These are phyloP conservation scores for Ormyrus rosae DNA, from an alignment of 2,888 invertebrate species.

Conservation along the genomic window DNA sequence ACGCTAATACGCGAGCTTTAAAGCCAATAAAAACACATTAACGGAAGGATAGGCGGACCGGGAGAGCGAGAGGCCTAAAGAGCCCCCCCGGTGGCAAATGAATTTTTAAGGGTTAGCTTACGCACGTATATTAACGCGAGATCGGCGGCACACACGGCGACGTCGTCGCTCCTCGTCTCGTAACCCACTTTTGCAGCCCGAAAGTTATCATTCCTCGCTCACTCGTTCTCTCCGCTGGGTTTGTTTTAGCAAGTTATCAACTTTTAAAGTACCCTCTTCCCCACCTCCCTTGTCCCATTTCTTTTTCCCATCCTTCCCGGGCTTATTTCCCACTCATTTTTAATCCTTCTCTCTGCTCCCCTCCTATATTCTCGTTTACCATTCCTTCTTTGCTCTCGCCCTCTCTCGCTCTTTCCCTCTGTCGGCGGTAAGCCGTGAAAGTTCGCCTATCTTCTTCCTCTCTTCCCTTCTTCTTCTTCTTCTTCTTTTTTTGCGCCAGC, in stretches of 20 bases:
- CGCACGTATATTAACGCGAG: not conserved
- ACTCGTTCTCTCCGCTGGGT: slow-evolving; percentile 24
- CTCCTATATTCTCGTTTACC: slow-evolving; percentile 1
- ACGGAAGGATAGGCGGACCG: too few species aligned
- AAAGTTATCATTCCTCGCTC: slow-evolving; percentile 41
- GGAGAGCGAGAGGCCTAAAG: too few species aligned
- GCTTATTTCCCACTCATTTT: not conserved
- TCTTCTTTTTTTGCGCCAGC: not conserved
- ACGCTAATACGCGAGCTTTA: too few species aligned
- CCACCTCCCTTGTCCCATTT: not conserved
- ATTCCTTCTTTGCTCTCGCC: not conserved
- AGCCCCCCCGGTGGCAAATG: not conserved
- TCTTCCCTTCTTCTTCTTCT: not conserved
- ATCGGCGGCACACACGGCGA: not conserved
- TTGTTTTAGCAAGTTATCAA: slow-evolving; percentile 54
- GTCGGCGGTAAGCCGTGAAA: slow-evolving; percentile 1
- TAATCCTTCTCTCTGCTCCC: not conserved
- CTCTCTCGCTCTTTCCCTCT: not conserved
- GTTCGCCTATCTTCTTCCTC: slow-evolving; percentile 1
- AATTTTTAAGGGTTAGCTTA: slow-evolving; percentile 17
- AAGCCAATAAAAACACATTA: too few species aligned
- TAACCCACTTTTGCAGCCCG: slow-evolving; percentile 31
- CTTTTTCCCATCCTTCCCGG: not conserved
- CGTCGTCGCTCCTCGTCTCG: not conserved
- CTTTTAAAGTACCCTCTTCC: slow-evolving; percentile 38